Conservation (phyloP, 2,113 vertebrate genomes). For the Parus major region DNA sequence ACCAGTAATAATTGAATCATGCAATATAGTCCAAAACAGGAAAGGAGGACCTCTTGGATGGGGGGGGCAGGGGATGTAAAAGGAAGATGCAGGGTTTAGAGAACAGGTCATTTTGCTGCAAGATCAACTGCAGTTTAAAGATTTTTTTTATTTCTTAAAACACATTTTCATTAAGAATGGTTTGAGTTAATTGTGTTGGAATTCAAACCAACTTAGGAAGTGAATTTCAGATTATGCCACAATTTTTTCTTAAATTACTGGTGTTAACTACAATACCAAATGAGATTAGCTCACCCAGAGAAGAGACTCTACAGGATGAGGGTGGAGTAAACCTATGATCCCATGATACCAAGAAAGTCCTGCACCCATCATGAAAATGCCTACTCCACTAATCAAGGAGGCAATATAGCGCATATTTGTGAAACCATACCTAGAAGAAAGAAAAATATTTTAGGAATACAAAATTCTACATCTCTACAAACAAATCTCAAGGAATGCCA, state of each 20-base stretch:
- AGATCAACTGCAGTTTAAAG: background rate
- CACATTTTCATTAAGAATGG: background rate
- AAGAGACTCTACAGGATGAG: constrained; percentile 92
- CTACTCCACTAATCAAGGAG: constrained; percentile 96
- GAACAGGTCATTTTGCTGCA: background rate
- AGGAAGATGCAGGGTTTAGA: background rate
- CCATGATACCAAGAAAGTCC: constrained; percentile 99
- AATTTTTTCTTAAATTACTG: background rate
- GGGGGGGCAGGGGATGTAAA: background rate
- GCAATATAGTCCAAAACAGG: background rate
- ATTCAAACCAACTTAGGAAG: background rate
- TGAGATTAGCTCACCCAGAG: constrained; percentile 85
- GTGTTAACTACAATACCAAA: background rate
- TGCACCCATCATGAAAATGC: constrained; percentile 99
- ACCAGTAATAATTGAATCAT: background rate
- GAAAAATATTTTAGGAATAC: background rate
- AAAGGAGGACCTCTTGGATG: background rate
- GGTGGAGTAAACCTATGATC: constrained; percentile 92
- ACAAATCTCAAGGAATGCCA: background rate
- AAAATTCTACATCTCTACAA: background rate
- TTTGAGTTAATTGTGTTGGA: background rate
- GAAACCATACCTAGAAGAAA: constrained; percentile 89
- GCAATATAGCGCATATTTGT: constrained; percentile 99
- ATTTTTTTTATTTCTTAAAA: background rate
- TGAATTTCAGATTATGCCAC: background rate